A percentile compares a stretch with the other conserved stretches of the same genome.
phyloP scores from a whole-genome alignment of 1,140 invertebrate species.

The Cepaea nemoralis region DNA sequence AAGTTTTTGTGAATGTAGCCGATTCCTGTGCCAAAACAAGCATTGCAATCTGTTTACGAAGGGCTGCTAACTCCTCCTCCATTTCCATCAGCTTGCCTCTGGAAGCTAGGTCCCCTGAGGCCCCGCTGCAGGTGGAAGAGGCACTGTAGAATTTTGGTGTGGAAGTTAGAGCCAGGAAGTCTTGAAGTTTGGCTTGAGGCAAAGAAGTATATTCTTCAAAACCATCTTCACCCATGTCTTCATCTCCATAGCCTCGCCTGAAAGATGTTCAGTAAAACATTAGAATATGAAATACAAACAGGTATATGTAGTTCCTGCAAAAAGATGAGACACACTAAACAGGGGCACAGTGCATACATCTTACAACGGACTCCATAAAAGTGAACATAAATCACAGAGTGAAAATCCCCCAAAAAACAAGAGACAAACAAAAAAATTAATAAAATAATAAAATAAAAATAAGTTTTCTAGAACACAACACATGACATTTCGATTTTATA shows the following conservation, averaged over 20 bases:
- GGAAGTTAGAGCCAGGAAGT: conserved; percentile 41
- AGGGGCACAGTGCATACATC: no score
- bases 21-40: conserved; percentile 58
- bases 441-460: no score
- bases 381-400: no score
- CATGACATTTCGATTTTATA: no score
- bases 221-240: neutral
- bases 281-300: no score
- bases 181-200: conserved; percentile 15
- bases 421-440: no score
- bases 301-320: no score
- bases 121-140: conserved; percentile 41
- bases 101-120: conserved; percentile 41
- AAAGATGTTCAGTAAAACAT: no score
- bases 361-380: no score
- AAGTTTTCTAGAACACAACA: no score
- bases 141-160: conserved; percentile 40
- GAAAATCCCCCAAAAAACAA: no score
- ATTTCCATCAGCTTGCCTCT: conserved; percentile 54
- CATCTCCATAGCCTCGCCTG: conserved; percentile 18
- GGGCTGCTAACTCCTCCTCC: conserved; percentile 59
- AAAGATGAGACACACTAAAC: no score
- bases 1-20: neutral
- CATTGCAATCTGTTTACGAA: conserved; percentile 60
- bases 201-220: conserved; percentile 21